phyloP scores from a whole-genome alignment of 2,113 vertebrate genomes.

The Sander vitreus region DNA sequence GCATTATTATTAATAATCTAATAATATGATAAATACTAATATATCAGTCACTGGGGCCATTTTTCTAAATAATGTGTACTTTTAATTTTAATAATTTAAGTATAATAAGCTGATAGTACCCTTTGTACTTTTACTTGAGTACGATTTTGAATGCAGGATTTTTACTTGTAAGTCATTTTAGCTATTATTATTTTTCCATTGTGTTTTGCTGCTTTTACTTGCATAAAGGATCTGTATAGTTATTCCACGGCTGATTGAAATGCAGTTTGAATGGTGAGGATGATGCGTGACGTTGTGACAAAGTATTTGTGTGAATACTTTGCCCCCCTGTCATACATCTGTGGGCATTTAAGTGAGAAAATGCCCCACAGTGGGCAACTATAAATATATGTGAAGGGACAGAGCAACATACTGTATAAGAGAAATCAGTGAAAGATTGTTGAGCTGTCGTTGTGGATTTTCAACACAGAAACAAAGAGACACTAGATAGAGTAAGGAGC shows the following conservation, averaged over 20 bases:
- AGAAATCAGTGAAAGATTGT: background rate
- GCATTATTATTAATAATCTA: background rate
- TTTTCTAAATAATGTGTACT: background rate
- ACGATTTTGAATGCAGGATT: background rate
- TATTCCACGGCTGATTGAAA: background rate
- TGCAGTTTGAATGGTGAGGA: background rate
- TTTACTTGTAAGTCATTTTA: background rate
- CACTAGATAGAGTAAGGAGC: background rate
- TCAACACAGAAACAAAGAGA: slow-evolving; percentile 7
- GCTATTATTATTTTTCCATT: background rate
- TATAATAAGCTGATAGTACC: background rate
- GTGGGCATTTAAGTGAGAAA: background rate
- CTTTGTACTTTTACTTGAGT: background rate
- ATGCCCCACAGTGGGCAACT: background rate
- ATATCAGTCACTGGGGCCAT: background rate
- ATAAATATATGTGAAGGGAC: background rate
- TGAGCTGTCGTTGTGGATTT: background rate
- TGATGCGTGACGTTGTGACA: background rate
- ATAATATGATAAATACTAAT: background rate
- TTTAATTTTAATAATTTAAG: background rate
- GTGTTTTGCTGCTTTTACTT: background rate
- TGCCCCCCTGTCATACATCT: background rate
- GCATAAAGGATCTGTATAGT: background rate
- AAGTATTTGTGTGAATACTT: background rate
- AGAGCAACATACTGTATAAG: background rate